Evolutionary conservation across 2,797 vertebrate species (phyloP).

Genomic region (Masticophis lateralis): DNA sequence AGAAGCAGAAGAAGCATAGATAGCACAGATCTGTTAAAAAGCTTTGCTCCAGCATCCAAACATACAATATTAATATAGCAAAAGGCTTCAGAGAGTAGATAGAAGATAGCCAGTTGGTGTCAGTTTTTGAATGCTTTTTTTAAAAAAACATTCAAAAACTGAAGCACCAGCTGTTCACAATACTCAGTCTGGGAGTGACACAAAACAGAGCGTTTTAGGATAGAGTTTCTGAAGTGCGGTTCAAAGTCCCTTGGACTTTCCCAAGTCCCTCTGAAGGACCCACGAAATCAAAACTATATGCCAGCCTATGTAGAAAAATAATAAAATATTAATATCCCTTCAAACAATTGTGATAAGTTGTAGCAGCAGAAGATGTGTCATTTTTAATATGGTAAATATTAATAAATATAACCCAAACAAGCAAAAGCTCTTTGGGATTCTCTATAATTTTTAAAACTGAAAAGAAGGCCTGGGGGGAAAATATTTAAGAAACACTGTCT

Average conservation of each 20-base stretch:
- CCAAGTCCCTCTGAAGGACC: neutral
- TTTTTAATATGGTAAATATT: neutral
- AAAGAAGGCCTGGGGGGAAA: fast-evolving
- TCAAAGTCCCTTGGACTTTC: neutral
- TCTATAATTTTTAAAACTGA: neutral
- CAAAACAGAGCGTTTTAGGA: neutral
- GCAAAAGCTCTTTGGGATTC: neutral
- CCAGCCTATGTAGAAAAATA: neutral
- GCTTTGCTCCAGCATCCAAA: neutral
- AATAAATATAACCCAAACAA: neutral
- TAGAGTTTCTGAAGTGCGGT: neutral
- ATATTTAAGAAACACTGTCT: neutral
- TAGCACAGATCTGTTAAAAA: neutral
- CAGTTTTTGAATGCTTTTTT: too few species aligned
- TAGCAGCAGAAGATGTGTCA: neutral
- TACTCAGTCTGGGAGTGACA: neutral
- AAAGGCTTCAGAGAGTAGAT: neutral
- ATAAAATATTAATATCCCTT: neutral
- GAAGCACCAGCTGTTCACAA: neutral
- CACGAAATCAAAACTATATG: neutral
- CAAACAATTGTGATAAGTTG: neutral
- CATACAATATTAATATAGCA: neutral
- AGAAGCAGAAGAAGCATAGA: neutral
- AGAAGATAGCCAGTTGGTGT: neutral
- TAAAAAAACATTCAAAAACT: neutral